Evolutionary conservation across 2,797 vertebrate genomes (phyloP), one percentile per base, ranked within the genome.

Genomic region (Pseudochirops corinnae): DNA sequence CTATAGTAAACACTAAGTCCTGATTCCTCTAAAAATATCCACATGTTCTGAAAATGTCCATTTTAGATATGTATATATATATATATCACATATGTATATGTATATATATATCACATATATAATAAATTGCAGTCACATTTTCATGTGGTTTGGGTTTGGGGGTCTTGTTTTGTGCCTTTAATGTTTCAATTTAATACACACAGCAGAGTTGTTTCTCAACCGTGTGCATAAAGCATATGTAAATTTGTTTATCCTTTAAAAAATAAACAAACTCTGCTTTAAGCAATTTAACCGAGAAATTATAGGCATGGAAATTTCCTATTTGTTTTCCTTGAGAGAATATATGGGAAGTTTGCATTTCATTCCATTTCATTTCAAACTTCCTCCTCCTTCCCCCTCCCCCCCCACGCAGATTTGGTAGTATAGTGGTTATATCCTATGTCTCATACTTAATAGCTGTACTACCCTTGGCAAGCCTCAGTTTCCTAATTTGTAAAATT

Each of bases 201-300:
- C 2, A 0, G n/a, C n/a, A 46, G 74, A 87, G 74, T 12, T 87
- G 39, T 87, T 87, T 46, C 74, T 87, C 39, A 87, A 87, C 39
- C 0, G 9, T 87, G 39, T 50, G 21, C 24, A 26, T 87, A 46
- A 50, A 82, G 12, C 67, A 87, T 87, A 21, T 26, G 74, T 87
- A 87, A 87, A 87, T 87, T 87, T 82, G 74, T 82, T 82, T 82
- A 82, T 82, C 74, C 74, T 82, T 82, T 50, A 50, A 50, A 87
- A 87, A 87, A 82, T 82, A 82, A 82, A 87, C 39, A 87, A 87
- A 87, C 21, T 87, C 3, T 87, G 39, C 74, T 24, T 46, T 87
- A 87, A 87, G 39, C 74, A 46, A 87, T 87, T 46, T 87, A 46
- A 50, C 74, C 50, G 74, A 87, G 74, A 87, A 87, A 87, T 87